Base-by-base conservation (phyloP, 2,888 invertebrate genomes). In the Drosophila pseudotalamancana region DNA sequence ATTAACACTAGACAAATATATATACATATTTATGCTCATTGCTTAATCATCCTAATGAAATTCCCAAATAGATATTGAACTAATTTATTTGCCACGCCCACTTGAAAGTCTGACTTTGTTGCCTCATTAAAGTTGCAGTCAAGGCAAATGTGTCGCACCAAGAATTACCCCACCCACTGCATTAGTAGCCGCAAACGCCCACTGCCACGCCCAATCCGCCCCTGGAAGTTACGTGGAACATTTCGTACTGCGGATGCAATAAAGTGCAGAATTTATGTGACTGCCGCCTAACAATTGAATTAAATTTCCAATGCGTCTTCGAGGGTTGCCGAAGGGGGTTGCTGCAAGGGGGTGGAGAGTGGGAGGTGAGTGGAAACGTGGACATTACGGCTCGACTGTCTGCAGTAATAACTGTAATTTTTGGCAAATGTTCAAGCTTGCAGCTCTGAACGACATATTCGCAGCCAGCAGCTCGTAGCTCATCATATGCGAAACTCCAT, bases 371-470 rank as follows among this genome's bases (percentile, higher is more conserved):
- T 25, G 16, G 51, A 37, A n/a, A 61, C 45, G 70, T 59, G 73
- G 61, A 59, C 67, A 61, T 72, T 62, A 51, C 60, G 48, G 57
- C 54, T 45, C 65, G 66, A 64, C 81, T 76, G 85, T 78, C 83
- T 84, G 83, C 83, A 84, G 83, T 84, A 84, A 84, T 84, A 84
- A 84, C 83, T 84, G 82, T 82, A 82, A 84, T 85, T 85, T 83
- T 84, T 82, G 83, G 80, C 85, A 85, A 82, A 85, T 77, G 78
- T 65, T 70, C 72, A 70, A 64, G 37, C 11, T 29, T 23, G 37
- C 14, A 31, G 12, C 51, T 49, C 19, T 34, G 32, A 32, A 46
- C 21, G 23, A 37, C 27, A 49, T 16, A 39, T 37, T 29, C 27
- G 11, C n/a, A 16, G 35, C 23, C n/a, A 23, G 11, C 16, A 29